A percentile compares a stretch with the other conserved stretches of the same genome.
phyloP scores from a whole-genome alignment of 1,140 invertebrate genomes.

The Ceratina calcarata region DNA sequence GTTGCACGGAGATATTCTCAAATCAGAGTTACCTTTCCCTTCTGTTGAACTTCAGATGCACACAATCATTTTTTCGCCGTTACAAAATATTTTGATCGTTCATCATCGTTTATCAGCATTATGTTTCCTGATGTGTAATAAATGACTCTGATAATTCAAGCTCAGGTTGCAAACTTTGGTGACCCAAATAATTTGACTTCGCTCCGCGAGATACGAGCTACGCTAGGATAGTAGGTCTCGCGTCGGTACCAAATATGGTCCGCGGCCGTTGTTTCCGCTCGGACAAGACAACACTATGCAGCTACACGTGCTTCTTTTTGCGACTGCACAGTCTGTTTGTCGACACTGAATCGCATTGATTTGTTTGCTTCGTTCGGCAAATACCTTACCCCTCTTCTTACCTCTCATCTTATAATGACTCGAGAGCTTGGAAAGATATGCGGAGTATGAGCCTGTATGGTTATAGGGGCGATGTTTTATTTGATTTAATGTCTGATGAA shows the following conservation, averaged over 20 bases:
- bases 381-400: neutral
- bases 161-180: too few relatives aligned
- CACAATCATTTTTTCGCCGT: too few relatives aligned
- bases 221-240: slow-evolving; percentile 12
- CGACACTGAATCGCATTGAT: slow-evolving; percentile 22
- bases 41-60: too few relatives aligned
- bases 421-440: neutral
- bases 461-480: neutral
- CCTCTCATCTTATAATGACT: slow-evolving; percentile 4
- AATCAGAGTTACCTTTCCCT: neutral
- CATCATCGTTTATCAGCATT: too few relatives aligned
- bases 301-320: slow-evolving; percentile 9
- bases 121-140: too few relatives aligned
- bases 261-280: slow-evolving; percentile 5
- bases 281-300: slow-evolving; percentile 1
- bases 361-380: slow-evolving; percentile 13
- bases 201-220: slow-evolving; percentile 15
- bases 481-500: neutral
- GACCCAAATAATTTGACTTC: too few relatives aligned
- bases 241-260: slow-evolving; percentile 7
- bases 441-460: neutral
- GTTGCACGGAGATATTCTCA: slow-evolving; percentile 18
- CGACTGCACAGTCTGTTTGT: neutral
- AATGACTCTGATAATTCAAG: too few relatives aligned
- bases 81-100: too few relatives aligned